Evolutionary conservation across 1,140 invertebrate species (phyloP).

Genomic region (Pogonomyrmex californicus): DNA sequence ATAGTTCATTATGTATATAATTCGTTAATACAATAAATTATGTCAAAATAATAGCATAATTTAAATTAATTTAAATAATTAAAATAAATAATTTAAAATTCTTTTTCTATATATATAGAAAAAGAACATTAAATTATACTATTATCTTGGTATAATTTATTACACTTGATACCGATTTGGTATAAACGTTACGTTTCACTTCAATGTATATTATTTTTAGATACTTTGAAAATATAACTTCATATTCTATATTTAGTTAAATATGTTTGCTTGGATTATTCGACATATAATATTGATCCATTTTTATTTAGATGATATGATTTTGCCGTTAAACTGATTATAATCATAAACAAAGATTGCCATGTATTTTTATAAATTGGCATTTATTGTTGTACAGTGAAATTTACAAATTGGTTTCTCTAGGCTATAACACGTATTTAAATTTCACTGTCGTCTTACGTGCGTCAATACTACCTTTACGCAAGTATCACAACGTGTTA

Average conservation of each 20-base stretch:
- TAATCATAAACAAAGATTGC: neutral
- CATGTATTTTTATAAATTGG: constrained; percentile 79
- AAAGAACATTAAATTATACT: constrained; percentile 22
- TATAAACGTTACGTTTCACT: neutral
- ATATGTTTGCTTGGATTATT: constrained; percentile 12
- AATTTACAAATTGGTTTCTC: constrained; percentile 79
- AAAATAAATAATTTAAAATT: too few species aligned
- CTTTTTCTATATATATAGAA: too few species aligned
- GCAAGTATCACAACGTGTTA: constrained; percentile 68
- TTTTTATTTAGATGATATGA: neutral
- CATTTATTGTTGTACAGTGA: constrained; percentile 82
- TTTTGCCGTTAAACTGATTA: neutral
- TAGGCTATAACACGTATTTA: constrained; percentile 69
- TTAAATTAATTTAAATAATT: too few species aligned
- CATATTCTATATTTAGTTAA: constrained; percentile 68
- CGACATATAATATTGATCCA: neutral
- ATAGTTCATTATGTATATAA: too few species aligned
- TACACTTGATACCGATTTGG: constrained; percentile 4
- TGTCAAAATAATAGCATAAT: too few species aligned
- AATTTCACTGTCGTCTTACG: constrained; percentile 73
- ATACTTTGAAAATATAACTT: constrained; percentile 65
- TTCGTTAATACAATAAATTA: too few species aligned
- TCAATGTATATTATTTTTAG: constrained; percentile 57
- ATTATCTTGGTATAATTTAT: constrained; percentile 37
- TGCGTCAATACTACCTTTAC: constrained; percentile 70